Percentiles rank a stretch among this genome's conserved stretches.
Evolutionary conservation across 1,140 invertebrate species (phyloP).

Genomic region (Agrilus planipennis): DNA sequence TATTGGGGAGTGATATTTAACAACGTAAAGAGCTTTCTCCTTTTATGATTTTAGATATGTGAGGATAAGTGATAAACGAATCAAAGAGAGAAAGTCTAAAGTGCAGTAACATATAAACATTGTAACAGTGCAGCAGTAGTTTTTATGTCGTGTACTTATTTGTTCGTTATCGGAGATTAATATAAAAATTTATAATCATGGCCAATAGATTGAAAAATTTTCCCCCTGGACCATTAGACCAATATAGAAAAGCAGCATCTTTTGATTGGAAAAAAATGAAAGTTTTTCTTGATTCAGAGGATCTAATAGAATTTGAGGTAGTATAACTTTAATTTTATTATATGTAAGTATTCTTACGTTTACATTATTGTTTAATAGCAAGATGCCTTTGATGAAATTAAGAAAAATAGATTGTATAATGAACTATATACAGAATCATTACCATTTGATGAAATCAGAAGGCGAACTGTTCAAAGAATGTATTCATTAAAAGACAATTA

Average conservation of each 20-base stretch:
- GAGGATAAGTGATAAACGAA: too few relatives aligned
- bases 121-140: too few relatives aligned
- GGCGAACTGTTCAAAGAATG: constrained; percentile 46
- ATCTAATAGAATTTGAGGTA: constrained; percentile 58
- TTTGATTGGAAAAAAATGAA: constrained; percentile 74
- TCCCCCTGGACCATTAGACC: constrained; percentile 55
- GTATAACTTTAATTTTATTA: constrained; percentile 12
- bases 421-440: neutral
- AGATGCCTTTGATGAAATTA: constrained; percentile 16
- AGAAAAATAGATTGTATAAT: constrained; percentile 12
- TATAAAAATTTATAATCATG: too few relatives aligned
- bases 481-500: constrained; percentile 51
- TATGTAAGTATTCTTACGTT: constrained; percentile 4
- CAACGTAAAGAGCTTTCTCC: too few relatives aligned
- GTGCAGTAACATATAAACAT: too few relatives aligned
- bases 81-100: too few relatives aligned
- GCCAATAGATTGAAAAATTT: constrained; percentile 34
- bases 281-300: constrained; percentile 57
- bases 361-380: constrained; percentile 13
- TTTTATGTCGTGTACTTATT: too few relatives aligned
- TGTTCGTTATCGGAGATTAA: too few relatives aligned
- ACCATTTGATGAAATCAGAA: constrained; percentile 48
- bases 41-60: too few relatives aligned
- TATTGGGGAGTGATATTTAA: too few relatives aligned
- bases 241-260: constrained; percentile 56